Evolutionary conservation across 2,113 vertebrate genomes (phyloP).

Genomic region (Melierax canorus): DNA sequence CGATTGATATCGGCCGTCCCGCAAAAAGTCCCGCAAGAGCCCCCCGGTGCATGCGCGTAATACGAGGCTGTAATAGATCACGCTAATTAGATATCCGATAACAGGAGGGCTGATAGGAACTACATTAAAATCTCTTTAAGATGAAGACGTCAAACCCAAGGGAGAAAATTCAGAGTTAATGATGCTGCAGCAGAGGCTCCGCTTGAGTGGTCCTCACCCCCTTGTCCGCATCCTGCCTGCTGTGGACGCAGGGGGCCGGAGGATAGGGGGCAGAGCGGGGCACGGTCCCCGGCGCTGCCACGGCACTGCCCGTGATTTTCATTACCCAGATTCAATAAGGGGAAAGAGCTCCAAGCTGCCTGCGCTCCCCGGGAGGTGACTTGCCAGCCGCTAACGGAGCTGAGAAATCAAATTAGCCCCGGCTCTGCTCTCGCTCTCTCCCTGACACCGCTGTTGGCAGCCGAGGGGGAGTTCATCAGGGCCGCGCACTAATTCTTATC

Average conservation of each 20-base stretch:
- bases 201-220: neutral
- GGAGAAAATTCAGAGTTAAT: constrained; percentile 26
- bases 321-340: constrained; percentile 54
- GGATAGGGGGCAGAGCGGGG: neutral
- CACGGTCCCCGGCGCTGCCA: neutral
- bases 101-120: constrained; percentile 19
- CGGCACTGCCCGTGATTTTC: constrained; percentile 42
- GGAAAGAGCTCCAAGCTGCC: constrained; percentile 35
- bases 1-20: constrained; percentile 5
- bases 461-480: constrained; percentile 68
- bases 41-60: neutral
- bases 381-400: constrained; percentile 59
- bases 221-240: neutral
- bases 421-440: constrained; percentile 62
- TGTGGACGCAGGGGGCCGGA: fast-evolving
- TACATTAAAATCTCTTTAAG: constrained; percentile 51
- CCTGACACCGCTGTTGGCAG: constrained; percentile 61
- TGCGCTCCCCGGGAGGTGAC: constrained; percentile 58
- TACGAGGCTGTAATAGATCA: neutral
- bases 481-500: constrained; percentile 64
- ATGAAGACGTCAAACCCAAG: constrained; percentile 9
- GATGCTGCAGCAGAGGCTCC: neutral
- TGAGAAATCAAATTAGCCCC: constrained; percentile 76
- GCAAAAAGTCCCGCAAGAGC: neutral
- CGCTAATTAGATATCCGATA: constrained; percentile 48